Percentiles rank a stretch among this genome's conserved stretches.
Conservation (phyloP, 2,888 invertebrate genomes). For the Lamproptera curius region DNA sequence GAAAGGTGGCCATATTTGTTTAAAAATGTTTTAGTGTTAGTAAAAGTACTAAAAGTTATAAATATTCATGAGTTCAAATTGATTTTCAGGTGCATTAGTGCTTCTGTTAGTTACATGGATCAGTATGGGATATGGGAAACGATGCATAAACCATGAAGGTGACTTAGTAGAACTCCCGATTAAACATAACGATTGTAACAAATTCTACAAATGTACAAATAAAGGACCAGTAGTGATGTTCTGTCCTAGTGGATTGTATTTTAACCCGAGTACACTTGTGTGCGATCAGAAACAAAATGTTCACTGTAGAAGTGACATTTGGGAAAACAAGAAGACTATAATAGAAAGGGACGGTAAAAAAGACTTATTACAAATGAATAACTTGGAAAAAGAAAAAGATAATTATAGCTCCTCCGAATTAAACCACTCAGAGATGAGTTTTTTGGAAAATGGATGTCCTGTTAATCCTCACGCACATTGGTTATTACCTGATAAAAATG, state of each 20-base stretch:
- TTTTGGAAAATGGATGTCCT: constrained; percentile 57
- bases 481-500: constrained; percentile 48
- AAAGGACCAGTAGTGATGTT: constrained; percentile 76
- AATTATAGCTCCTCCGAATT: constrained; percentile 8
- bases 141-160: constrained; percentile 53
- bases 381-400: background rate
- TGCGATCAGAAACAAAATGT: constrained; percentile 82
- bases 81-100: constrained; percentile 19
- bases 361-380: background rate
- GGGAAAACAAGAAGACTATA: no score
- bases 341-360: no score
- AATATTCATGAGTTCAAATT: background rate
- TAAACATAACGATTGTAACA: constrained; percentile 76
- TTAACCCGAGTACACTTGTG: constrained; percentile 71
- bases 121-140: constrained; percentile 28
- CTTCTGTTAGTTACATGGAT: constrained; percentile 31
- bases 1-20: constrained; percentile 7
- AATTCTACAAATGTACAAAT: constrained; percentile 82
- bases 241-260: constrained; percentile 77
- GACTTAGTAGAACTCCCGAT: constrained; percentile 65
- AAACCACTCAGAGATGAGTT: constrained; percentile 28
- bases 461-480: constrained; percentile 48
- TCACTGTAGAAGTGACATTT: constrained; percentile 68
- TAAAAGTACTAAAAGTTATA: background rate
- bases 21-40: background rate